Evolutionary conservation across 2,888 invertebrate genomes (phyloP), one percentile per base, ranked within the genome.

Genomic region (Drosophila gaucha): DNA sequence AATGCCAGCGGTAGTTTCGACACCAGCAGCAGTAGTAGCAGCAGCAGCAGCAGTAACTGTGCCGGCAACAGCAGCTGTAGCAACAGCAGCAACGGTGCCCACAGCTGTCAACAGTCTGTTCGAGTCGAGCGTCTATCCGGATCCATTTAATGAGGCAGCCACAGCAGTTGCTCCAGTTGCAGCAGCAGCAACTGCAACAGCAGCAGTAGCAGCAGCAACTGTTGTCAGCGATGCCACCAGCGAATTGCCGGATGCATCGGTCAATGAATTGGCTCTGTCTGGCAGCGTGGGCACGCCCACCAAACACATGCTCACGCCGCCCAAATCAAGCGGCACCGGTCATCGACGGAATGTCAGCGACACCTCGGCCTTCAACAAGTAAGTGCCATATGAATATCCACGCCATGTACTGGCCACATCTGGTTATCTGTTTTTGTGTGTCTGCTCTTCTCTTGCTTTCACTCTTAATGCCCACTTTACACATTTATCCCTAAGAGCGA

Each of bases 331-430:
- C 18, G 66, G 47, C 6, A 56, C 86, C 38, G 94, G 94, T 6
- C 96, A 97, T 90, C 92, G 96, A 54, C 93, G 97, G 59, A 96
- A 96, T 90, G 96, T 96, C 91, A 96, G 96, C 89, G 97, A 97
- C 89, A 96, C 96, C 2, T 95, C 96, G 55, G 95, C 96, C 77
- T 96, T 96, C 88, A 95, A 95, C 90, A 96, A 95, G 96, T 96
- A 92, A 92, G 93, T 78, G 33, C 43, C 18, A 5, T 5, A n/a
- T 6, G n/a, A 24, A 47, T 43, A 44, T 49, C 35, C 57, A 28
- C 56, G n/a, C 10, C 36, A 22, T 54, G 28, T 30, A 43, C 36
- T 46, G 35, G 28, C 20, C 47, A 47, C 28, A 22, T 28, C 24
- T 59, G 43, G 9, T 68, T 66, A 65, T 74, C 51, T 78, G 59